A percentile compares a stretch with the other conserved stretches of the same genome.
Conservation (phyloP, 2,797 vertebrate species). For the Lutjanus argentimaculatus region DNA sequence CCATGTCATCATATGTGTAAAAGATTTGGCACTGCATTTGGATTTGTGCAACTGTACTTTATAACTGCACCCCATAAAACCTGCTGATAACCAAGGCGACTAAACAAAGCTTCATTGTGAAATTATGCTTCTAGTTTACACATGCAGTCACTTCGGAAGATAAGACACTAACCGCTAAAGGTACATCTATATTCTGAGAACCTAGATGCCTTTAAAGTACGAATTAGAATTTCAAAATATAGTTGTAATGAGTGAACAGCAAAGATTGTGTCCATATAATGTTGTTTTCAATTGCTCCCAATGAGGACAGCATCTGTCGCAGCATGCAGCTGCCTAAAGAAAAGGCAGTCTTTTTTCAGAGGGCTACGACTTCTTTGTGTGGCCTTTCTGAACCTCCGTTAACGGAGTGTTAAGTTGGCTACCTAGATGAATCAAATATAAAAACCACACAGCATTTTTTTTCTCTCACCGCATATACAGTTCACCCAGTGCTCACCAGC, state of each 20-base stretch:
- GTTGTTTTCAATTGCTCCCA: too few species aligned
- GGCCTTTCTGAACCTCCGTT: too few species aligned
- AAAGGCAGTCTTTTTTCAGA: too few species aligned
- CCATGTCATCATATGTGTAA: neutral
- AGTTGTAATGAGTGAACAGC: neutral
- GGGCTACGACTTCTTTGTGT: too few species aligned
- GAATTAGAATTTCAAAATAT: neutral
- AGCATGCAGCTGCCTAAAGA: too few species aligned
- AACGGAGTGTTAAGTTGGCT: too few species aligned
- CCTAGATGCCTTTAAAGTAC: neutral
- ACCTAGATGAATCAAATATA: too few species aligned
- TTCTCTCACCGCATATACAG: too few species aligned
- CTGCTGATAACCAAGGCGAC: neutral
- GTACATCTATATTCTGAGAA: neutral
- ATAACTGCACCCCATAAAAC: neutral
- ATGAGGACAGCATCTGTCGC: too few species aligned
- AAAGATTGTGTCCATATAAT: neutral
- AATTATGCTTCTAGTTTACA: neutral
- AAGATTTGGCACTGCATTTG: neutral
- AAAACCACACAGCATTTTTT: too few species aligned
- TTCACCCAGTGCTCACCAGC: too few species aligned
- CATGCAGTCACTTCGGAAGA: neutral
- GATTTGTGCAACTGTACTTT: neutral
- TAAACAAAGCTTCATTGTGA: constrained; percentile 6
- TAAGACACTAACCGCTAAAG: neutral